These are phyloP conservation scores for Theocolax elegans DNA, from an alignment of 1,140 invertebrate species.

Conservation along the genomic window DNA sequence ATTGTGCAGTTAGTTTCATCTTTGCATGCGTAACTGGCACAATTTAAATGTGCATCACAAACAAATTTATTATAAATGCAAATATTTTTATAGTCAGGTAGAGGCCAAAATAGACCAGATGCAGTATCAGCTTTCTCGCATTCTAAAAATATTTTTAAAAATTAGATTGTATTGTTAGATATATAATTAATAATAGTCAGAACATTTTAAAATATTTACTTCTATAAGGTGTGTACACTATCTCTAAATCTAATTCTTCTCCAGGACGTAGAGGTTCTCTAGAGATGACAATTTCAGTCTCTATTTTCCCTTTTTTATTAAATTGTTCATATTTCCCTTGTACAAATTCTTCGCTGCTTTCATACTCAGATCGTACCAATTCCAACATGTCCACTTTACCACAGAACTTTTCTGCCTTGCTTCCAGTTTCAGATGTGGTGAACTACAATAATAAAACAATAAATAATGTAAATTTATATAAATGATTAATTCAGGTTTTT, in stretches of 20 bases:
- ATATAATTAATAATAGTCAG: background rate
- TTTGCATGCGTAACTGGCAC: constrained; percentile 54
- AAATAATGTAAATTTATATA: background rate
- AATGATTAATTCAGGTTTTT: too few species aligned
- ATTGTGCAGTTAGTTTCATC: constrained; percentile 56
- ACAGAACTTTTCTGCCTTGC: constrained; percentile 49
- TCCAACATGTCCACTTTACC: constrained; percentile 50
- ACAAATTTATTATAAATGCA: constrained; percentile 57
- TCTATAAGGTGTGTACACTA: constrained; percentile 57
- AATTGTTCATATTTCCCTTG: constrained; percentile 39
- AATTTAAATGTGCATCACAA: constrained; percentile 61
- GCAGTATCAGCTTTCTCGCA: constrained; percentile 40
- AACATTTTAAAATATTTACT: constrained; percentile 41
- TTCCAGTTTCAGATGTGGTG: constrained; percentile 45
- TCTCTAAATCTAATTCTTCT: constrained; percentile 50
- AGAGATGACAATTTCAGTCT: constrained; percentile 59
- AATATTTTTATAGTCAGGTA: constrained; percentile 28
- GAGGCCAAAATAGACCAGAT: background rate
- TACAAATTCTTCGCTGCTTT: too few species aligned
- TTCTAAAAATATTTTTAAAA: constrained; percentile 40
- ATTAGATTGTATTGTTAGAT: background rate
- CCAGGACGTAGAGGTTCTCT: constrained; percentile 41
- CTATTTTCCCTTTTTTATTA: constrained; percentile 47
- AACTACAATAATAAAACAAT: constrained; percentile 57
- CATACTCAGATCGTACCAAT: too few species aligned